Percentiles rank a stretch among this genome's conserved stretches.
phyloP scores from a whole-genome alignment of 2,888 invertebrate species.

The Dioctria linearis region DNA sequence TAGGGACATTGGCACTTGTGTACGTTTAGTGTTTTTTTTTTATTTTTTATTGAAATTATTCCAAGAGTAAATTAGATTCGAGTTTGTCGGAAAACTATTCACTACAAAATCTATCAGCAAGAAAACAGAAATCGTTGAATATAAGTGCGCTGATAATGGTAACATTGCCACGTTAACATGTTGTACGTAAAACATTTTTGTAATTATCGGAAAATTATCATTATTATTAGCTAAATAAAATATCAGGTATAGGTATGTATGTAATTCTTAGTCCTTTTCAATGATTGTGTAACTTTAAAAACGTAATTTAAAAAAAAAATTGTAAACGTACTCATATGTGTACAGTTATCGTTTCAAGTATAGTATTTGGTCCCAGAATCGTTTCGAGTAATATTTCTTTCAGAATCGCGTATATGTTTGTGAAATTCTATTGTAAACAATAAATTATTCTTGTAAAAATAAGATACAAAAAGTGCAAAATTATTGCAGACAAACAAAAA shows the following conservation, averaged over 20 bases:
- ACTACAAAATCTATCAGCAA: slow-evolving; percentile 35
- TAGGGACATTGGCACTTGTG: not conserved
- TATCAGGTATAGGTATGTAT: slow-evolving; percentile 3
- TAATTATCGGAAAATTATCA: slow-evolving; percentile 14
- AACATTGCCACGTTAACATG: slow-evolving; percentile 7
- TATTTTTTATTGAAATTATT: too few species aligned
- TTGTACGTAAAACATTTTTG: slow-evolving; percentile 16
- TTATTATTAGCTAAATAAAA: slow-evolving; percentile 13
- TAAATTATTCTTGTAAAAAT: slow-evolving; percentile 11
- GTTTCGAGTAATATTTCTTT: slow-evolving; percentile 24
- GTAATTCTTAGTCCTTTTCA: slow-evolving; percentile 1
- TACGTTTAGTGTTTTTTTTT: not conserved
- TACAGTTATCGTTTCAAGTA: slow-evolving; percentile 18
- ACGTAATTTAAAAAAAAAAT: slow-evolving; percentile 8
- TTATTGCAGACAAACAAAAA: slow-evolving; percentile 12
- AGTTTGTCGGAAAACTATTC: slow-evolving; percentile 6
- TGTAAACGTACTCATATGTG: slow-evolving; percentile 1
- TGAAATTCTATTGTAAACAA: slow-evolving; percentile 19
- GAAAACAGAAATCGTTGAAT: slow-evolving; percentile 8
- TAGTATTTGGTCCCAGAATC: slow-evolving; percentile 2
- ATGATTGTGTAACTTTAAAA: slow-evolving; percentile 17
- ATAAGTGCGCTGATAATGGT: slow-evolving; percentile 4
- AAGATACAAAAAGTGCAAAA: slow-evolving; percentile 3
- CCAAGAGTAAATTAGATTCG: not conserved
- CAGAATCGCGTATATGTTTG: slow-evolving; percentile 24